Conservation (phyloP, 2,113 vertebrate genomes). For the Turdus rufiventris region DNA sequence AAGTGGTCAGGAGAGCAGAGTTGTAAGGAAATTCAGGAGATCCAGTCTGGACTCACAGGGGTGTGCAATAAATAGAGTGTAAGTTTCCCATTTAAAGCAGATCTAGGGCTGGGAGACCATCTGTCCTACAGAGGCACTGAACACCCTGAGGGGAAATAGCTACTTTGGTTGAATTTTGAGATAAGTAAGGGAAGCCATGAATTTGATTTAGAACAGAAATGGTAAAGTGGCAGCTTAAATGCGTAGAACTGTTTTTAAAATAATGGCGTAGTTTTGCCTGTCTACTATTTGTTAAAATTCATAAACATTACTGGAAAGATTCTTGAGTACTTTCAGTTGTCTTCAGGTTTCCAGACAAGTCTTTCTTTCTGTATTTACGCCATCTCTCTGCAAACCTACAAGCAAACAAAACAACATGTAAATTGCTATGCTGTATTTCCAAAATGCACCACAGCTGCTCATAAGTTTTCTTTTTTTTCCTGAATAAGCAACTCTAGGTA, state of each 20-base stretch:
- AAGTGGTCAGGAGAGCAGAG: not conserved
- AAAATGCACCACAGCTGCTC: not conserved
- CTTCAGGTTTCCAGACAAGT: not conserved
- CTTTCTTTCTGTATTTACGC: not conserved
- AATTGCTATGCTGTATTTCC: not conserved
- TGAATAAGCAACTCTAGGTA: not conserved
- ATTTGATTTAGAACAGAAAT: slow-evolving; percentile 42
- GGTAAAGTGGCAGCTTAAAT: not conserved
- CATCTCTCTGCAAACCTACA: not conserved
- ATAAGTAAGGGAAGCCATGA: slow-evolving; percentile 6
- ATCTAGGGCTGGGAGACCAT: not conserved
- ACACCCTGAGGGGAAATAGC: not conserved
- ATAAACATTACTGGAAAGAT: not conserved
- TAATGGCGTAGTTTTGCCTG: not conserved
- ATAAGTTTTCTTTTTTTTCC: not conserved
- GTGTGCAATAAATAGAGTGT: not conserved
- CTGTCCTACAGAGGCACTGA: slow-evolving; percentile 1
- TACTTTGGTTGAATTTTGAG: slow-evolving; percentile 11
- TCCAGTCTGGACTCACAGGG: not conserved
- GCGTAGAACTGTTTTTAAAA: not conserved
- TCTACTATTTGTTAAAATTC: not conserved
- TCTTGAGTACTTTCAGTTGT: not conserved
- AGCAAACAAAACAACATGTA: not conserved
- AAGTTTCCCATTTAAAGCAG: not conserved
- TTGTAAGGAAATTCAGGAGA: not conserved